Evolutionary conservation across 2,113 vertebrate species (phyloP).

Genomic region (Bufo gargarizans): DNA sequence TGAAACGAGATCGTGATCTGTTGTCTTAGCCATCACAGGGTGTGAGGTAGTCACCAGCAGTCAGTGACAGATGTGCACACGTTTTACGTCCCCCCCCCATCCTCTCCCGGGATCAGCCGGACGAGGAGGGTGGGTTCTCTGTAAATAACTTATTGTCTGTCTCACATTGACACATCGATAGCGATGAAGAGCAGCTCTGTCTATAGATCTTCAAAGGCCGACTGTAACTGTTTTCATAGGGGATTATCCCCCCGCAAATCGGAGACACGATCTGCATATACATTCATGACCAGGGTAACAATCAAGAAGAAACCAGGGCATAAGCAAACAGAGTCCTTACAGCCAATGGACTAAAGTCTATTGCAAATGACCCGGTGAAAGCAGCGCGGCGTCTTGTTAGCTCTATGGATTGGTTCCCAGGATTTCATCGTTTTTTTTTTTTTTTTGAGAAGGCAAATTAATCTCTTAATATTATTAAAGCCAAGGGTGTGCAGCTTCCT

Average conservation of each 20-base stretch:
- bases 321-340: constrained; percentile 51
- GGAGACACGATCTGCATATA: constrained; percentile 59
- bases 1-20: constrained; percentile 55
- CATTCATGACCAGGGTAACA: constrained; percentile 57
- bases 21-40: constrained; percentile 54
- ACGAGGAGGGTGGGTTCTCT: constrained; percentile 47
- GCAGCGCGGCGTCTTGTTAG: constrained; percentile 41
- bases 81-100: constrained; percentile 44
- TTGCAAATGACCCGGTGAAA: constrained; percentile 46
- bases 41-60: constrained; percentile 57
- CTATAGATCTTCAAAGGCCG: constrained; percentile 56
- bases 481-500: constrained; percentile 15
- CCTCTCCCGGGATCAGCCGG: constrained; percentile 19
- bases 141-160: constrained; percentile 59
- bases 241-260: constrained; percentile 57
- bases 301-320: constrained; percentile 37
- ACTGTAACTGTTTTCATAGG: constrained; percentile 59
- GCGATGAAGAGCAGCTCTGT: constrained; percentile 54
- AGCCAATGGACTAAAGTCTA: constrained; percentile 13
- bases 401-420: constrained; percentile 42
- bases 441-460: constrained; percentile 53
- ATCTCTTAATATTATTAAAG: constrained; percentile 56
- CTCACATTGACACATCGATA: constrained; percentile 60
- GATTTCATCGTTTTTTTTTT: neutral
- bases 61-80: constrained; percentile 60